Evolutionary conservation across 2,797 vertebrate genomes (phyloP), one percentile per base, ranked within the genome.

Genomic region (Malacoctenus gilli): DNA sequence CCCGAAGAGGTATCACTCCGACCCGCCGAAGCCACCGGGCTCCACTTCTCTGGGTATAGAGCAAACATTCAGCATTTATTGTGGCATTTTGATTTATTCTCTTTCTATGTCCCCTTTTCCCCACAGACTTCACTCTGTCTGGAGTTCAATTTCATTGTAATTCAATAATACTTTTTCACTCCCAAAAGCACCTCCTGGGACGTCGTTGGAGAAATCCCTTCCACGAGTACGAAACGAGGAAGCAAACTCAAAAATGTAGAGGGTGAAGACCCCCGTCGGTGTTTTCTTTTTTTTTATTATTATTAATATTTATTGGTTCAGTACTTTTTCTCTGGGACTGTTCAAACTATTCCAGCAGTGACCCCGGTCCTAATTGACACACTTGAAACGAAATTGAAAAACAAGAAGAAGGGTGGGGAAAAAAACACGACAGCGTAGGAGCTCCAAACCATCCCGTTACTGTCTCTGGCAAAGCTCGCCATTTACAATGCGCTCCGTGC

Each of bases 41-140:
- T 60, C 42, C 62, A 62, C 55, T 55, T 59, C 65, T 75, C 40
- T 43, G 35, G 40, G 37, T 48, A 58, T 9, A 57, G 52, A 82
- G 68, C 38, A 85, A 86, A 69, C 68, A 75, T 76, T 80, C 61
- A 59, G 76, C 82, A 80, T 80, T 75, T 75, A 78, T 57, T 77
- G 65, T 73, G 63, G 34, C 68, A 75, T 78, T 83, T 73, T 77
- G 68, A 85, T 83, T 56, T 56, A 74, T 78, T 83, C 54, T 65
- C 59, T 52, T 75, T 64, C 43, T 60, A 44, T 57, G 21, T 50
- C 40, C 43, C 43, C 32, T 64, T 73, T 60, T 56, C 55, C 68
- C 66, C 1, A 23, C 4, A 30, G 64, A 56, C 25, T 54, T 50
- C 16, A 48, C 43, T 69, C 56, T 68, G 69, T 54, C 61, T 68